phyloP scores from a whole-genome alignment of 2,113 vertebrate genomes.

The Festucalex cinctus region DNA sequence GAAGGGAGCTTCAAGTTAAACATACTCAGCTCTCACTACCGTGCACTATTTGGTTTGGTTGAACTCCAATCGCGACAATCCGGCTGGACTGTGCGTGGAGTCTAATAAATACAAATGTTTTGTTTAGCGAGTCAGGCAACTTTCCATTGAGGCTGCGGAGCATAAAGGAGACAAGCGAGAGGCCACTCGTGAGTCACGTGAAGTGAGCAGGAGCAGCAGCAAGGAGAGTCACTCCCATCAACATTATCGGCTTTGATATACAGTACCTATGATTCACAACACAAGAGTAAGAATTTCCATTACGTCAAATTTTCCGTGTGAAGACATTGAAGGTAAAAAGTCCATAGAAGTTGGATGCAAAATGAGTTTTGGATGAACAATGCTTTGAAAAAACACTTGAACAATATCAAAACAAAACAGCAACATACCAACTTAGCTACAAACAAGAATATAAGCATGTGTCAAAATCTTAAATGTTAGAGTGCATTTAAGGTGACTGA shows the following conservation, averaged over 20 bases:
- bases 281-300: slow-evolving; percentile 8
- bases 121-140: slow-evolving; percentile 59
- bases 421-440: too few species aligned
- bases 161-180: slow-evolving; percentile 50
- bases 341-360: neutral
- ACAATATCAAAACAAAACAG: neutral
- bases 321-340: neutral
- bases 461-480: too few species aligned
- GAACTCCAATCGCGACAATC: slow-evolving; percentile 31
- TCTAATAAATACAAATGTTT: slow-evolving; percentile 61
- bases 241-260: slow-evolving; percentile 51
- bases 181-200: slow-evolving; percentile 41
- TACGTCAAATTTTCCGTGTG: neutral
- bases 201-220: slow-evolving; percentile 34
- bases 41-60: slow-evolving; percentile 56
- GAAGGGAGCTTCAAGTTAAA: slow-evolving; percentile 24
- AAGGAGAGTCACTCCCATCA: slow-evolving; percentile 36
- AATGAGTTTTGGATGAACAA: neutral
- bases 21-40: slow-evolving; percentile 43
- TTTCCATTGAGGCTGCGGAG: slow-evolving; percentile 55
- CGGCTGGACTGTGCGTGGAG: slow-evolving; percentile 42
- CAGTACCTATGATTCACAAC: slow-evolving; percentile 26
- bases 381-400: neutral
- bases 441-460: too few species aligned
- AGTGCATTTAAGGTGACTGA: neutral